Evolutionary conservation across 2,113 vertebrate species (phyloP).

Genomic region (Eira barbara): DNA sequence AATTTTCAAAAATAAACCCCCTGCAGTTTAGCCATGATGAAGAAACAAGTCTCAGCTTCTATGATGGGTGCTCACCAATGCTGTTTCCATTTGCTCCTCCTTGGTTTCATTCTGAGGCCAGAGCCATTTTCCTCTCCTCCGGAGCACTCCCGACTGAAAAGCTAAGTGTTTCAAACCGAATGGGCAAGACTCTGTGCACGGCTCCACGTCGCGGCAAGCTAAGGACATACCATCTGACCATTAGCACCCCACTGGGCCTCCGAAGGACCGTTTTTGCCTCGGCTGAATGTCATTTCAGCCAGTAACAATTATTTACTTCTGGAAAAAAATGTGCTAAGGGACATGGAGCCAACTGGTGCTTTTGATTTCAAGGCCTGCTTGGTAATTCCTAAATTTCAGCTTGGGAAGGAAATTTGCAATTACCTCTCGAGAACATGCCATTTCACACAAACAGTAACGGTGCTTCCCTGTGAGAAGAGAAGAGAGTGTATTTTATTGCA

Average conservation of each 20-base stretch:
- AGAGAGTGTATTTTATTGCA: not conserved
- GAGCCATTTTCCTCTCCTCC: constrained; percentile 46
- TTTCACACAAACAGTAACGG: constrained; percentile 17
- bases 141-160: constrained; percentile 63
- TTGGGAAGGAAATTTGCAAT: constrained; percentile 65
- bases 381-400: constrained; percentile 63
- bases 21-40: not conserved
- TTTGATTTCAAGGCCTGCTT: constrained; percentile 55
- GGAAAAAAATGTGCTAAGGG: constrained; percentile 65
- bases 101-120: constrained; percentile 49
- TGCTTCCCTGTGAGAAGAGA: constrained; percentile 22
- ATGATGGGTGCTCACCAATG: not conserved
- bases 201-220: constrained; percentile 14
- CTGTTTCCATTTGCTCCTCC: constrained; percentile 41
- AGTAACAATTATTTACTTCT: constrained; percentile 74
- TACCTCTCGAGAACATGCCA: constrained; percentile 47
- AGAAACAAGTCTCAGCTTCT: not conserved
- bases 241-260: constrained; percentile 62
- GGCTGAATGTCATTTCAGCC: constrained; percentile 68
- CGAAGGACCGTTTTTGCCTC: constrained; percentile 55
- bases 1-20: constrained; percentile 45
- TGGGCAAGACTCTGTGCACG: constrained; percentile 2
- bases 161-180: constrained; percentile 70
- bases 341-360: constrained; percentile 54
- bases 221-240: constrained; percentile 62